Percentiles rank a stretch among this genome's conserved stretches.
Evolutionary conservation across 2,797 vertebrate genomes (phyloP).

Genomic region (Notolabrus celidotus): DNA sequence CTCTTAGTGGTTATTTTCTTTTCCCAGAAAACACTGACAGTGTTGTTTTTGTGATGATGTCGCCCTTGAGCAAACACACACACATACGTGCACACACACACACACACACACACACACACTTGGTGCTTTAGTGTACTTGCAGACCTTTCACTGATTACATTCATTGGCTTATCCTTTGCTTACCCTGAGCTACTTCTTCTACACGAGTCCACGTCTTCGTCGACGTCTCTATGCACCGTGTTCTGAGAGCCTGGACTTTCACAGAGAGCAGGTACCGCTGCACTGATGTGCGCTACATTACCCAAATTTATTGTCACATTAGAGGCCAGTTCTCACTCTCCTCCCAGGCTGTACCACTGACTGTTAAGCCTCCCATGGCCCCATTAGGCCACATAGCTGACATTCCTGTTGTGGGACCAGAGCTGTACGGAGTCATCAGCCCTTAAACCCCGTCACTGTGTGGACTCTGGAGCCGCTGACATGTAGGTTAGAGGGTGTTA

Average conservation of each 20-base stretch:
- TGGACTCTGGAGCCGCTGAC: constrained; percentile 13
- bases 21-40: constrained; percentile 31
- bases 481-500: constrained; percentile 8
- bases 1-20: constrained; percentile 3
- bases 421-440: constrained; percentile 69
- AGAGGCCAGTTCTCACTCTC: constrained; percentile 40
- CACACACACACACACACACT: constrained; percentile 27
- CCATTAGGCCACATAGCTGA: constrained; percentile 78
- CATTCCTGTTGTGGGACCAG: constrained; percentile 74
- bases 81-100: constrained; percentile 30
- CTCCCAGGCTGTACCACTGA: constrained; percentile 52
- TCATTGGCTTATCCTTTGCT: neutral
- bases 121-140: constrained; percentile 13
- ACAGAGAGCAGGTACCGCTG: too few species aligned
- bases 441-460: constrained; percentile 55
- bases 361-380: constrained; percentile 73
- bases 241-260: too few species aligned
- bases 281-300: too few species aligned
- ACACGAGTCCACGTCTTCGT: neutral
- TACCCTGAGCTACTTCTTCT: neutral
- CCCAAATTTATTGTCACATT: neutral
- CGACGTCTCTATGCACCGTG: too few species aligned
- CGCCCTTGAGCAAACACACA: constrained; percentile 18
- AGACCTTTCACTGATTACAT: constrained; percentile 15
- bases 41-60: constrained; percentile 38